Percentiles rank a stretch among this genome's conserved stretches.
Conservation (phyloP, 37 sponge, comb jelly and placozoan species). For the Haliclona indistincta region DNA sequence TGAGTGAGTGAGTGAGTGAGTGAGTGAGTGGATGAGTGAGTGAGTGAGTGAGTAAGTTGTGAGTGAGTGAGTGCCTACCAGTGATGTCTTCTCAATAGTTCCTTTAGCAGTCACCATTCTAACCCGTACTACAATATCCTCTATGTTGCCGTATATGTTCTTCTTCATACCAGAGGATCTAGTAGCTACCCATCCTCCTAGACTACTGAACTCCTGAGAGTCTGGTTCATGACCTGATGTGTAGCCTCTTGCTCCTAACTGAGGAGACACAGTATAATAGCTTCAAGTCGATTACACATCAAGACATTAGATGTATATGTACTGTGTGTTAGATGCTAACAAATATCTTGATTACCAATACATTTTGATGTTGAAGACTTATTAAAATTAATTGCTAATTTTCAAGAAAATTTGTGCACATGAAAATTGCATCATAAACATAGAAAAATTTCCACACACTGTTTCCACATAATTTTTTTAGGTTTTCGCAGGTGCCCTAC, state of each 20-base stretch:
- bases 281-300: too few relatives aligned
- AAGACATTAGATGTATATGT: too few relatives aligned
- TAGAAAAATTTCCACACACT: too few relatives aligned
- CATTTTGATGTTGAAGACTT: too few relatives aligned
- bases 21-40: not conserved
- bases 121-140: conserved; percentile 84
- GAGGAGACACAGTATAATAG: not conserved
- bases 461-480: too few relatives aligned
- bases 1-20: not conserved
- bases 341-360: not conserved
- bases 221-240: conserved; percentile 95
- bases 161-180: conserved; percentile 97
- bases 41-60: not conserved
- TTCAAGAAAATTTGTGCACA: too few relatives aligned
- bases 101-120: conserved; percentile 89
- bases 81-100: conserved; percentile 74
- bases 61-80: conserved; percentile 25
- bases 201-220: conserved; percentile 89
- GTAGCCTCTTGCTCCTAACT: conserved; percentile 81
- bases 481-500: too few relatives aligned
- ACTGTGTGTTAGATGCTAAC: not conserved
- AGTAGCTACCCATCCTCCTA: conserved; percentile 97
- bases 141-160: conserved; percentile 97
- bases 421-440: too few relatives aligned
- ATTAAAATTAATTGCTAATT: too few relatives aligned